These are phyloP conservation scores for Cotesia glomerata DNA, from an alignment of 1,140 invertebrate species.

Conservation along the genomic window DNA sequence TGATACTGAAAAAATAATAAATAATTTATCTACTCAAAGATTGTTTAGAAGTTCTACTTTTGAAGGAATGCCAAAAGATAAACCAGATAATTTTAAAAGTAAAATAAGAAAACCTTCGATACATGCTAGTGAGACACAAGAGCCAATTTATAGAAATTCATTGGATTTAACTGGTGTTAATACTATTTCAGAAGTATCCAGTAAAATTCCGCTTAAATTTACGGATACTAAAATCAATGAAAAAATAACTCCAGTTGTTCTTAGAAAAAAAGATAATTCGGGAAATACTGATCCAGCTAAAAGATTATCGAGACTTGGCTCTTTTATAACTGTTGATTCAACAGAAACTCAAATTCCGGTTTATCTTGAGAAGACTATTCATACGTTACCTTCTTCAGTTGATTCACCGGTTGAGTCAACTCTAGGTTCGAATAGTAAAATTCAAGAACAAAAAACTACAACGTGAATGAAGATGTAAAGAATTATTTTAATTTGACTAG, in stretches of 20 bases:
- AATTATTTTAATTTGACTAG: no score
- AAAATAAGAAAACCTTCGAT: conserved; percentile 29
- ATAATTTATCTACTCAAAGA: conserved; percentile 54
- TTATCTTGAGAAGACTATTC: background rate
- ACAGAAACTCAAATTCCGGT: background rate
- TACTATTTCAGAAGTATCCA: conserved; percentile 37
- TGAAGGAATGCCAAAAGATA: conserved; percentile 67
- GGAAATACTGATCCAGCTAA: conserved; percentile 44
- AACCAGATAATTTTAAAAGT: conserved; percentile 14
- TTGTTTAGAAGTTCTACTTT: conserved; percentile 75
- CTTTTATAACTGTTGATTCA: conserved; percentile 59
- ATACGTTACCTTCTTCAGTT: background rate
- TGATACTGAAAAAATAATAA: conserved; percentile 33
- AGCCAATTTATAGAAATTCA: conserved; percentile 50
- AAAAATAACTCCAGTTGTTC: conserved; percentile 35
- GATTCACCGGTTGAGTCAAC: background rate
- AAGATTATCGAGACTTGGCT: conserved; percentile 62
- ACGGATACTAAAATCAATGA: conserved; percentile 34
- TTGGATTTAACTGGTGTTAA: conserved; percentile 52
- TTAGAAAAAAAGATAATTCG: conserved; percentile 39
- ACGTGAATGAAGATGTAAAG: no score
- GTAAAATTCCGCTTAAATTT: conserved; percentile 48
- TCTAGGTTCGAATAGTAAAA: background rate
- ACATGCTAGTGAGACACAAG: conserved; percentile 13
- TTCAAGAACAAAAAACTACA: no score